These are phyloP conservation scores for Bradypodion pumilum DNA, from an alignment of 2,797 vertebrate genomes.

Conservation along the genomic window DNA sequence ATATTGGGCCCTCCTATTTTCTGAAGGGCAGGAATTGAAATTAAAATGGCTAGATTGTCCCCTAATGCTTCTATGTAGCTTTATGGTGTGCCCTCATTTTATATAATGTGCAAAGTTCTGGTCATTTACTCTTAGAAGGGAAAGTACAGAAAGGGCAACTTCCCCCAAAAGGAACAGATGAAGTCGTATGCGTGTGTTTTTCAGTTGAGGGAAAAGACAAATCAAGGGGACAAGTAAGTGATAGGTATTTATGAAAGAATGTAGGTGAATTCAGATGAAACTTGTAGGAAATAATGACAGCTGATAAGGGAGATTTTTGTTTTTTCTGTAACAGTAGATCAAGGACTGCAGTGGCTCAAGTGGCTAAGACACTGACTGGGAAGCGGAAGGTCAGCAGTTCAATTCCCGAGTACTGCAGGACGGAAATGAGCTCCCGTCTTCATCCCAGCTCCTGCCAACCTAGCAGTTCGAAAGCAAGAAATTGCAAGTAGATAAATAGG, in stretches of 20 bases:
- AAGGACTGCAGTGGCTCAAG: too few relatives aligned
- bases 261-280: too few relatives aligned
- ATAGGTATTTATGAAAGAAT: background rate
- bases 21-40: background rate
- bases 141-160: background rate
- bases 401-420: too few relatives aligned
- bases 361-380: too few relatives aligned
- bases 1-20: background rate
- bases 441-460: too few relatives aligned
- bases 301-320: background rate
- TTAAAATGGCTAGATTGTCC: background rate
- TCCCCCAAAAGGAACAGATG: background rate
- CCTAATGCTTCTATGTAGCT: background rate
- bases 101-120: background rate
- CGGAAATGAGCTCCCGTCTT: too few relatives aligned
- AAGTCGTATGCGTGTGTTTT: background rate
- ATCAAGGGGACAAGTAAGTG: background rate
- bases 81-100: background rate
- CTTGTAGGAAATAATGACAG: background rate
- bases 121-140: background rate
- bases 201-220: background rate
- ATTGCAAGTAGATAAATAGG: too few relatives aligned
- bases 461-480: too few relatives aligned
- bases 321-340: background rate
- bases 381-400: too few relatives aligned